Evolutionary conservation across 2,888 invertebrate species (phyloP).

Genomic region (Synergus japonicus): DNA sequence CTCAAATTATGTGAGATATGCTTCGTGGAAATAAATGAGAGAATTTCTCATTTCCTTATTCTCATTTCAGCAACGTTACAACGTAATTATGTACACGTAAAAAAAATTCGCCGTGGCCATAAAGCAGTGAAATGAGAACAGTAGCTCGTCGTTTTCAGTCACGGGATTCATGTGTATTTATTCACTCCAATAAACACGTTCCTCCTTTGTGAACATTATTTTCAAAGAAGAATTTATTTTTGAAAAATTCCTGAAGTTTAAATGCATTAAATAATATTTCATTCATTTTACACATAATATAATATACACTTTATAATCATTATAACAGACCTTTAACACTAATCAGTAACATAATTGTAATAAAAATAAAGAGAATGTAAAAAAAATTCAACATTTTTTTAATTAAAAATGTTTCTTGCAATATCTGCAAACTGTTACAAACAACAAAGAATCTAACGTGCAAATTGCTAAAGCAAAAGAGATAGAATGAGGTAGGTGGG

Average conservation of each 20-base stretch:
- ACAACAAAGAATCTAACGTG: conserved; percentile 18
- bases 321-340: too few species aligned
- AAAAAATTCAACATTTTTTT: background rate
- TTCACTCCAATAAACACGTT: too few species aligned
- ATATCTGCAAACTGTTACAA: background rate
- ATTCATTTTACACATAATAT: too few species aligned
- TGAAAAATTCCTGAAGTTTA: too few species aligned
- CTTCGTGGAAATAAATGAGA: background rate
- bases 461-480: conserved; percentile 28
- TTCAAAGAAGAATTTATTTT: too few species aligned
- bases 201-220: background rate
- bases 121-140: conserved; percentile 5
- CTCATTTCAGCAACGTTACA: conserved; percentile 8
- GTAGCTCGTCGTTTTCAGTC: background rate
- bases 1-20: background rate
- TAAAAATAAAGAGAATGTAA: too few species aligned
- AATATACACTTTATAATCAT: too few species aligned
- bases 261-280: too few species aligned
- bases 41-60: conserved; percentile 24
- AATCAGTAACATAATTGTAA: too few species aligned
- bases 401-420: background rate
- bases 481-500: conserved; percentile 41
- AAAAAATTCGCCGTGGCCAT: background rate
- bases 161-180: too few species aligned
- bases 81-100: background rate